These are phyloP conservation scores for Troides aeacus DNA, from an alignment of 2,888 invertebrate species.

Conservation along the genomic window DNA sequence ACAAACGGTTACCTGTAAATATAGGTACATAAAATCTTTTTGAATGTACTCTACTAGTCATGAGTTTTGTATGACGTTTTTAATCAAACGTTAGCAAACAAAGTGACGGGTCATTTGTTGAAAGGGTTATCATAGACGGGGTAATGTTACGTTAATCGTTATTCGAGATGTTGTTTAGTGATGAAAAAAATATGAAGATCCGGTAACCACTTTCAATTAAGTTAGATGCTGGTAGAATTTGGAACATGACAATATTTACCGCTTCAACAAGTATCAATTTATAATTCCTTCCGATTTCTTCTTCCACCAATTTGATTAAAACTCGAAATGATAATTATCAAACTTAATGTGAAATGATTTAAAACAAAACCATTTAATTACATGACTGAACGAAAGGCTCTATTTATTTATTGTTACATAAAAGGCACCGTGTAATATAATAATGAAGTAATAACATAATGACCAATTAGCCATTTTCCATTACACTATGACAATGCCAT, in stretches of 20 bases:
- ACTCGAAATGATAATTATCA: too few relatives aligned
- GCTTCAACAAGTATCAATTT: not conserved
- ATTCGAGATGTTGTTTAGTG: constrained; percentile 18
- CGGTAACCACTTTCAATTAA: not conserved
- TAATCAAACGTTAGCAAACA: constrained; percentile 17
- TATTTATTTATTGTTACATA: not conserved
- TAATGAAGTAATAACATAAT: constrained; percentile 20
- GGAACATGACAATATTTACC: not conserved
- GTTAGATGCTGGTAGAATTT: not conserved
- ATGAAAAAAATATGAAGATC: not conserved
- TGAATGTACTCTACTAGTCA: constrained; percentile 10
- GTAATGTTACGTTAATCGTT: constrained; percentile 17
- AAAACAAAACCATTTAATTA: constrained; percentile 5
- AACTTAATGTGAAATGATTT: not conserved
- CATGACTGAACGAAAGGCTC: not conserved
- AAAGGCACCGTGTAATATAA: constrained; percentile 8
- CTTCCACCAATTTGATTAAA: too few relatives aligned
- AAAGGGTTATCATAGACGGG: constrained; percentile 19
- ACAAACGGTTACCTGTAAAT: not conserved
- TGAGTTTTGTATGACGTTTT: constrained; percentile 25
- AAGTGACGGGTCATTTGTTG: constrained; percentile 19
- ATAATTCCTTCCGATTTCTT: too few relatives aligned
- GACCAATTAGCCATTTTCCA: constrained; percentile 18
- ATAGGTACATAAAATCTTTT: not conserved
- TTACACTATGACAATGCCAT: constrained; percentile 21